Evolutionary conservation across 2,113 vertebrate species (phyloP).

Genomic region (Panthera leo): DNA sequence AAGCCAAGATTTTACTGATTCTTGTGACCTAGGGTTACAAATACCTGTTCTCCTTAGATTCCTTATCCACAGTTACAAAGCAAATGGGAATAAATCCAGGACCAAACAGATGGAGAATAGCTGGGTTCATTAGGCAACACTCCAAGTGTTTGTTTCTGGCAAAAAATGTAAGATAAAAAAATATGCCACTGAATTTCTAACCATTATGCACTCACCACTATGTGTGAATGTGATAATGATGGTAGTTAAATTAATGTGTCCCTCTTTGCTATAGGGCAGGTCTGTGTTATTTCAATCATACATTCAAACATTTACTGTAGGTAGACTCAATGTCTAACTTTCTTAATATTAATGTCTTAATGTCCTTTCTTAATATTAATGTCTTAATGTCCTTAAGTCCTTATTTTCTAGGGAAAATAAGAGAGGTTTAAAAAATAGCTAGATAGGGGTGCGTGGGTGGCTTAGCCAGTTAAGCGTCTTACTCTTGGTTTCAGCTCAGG

Average conservation of each 20-base stretch:
- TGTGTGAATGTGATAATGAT: not conserved
- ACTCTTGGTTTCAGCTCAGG: too few relatives aligned
- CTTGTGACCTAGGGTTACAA: not conserved
- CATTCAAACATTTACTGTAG: not conserved
- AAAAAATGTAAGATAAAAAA: slow-evolving; percentile 25
- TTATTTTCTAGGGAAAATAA: slow-evolving; percentile 28
- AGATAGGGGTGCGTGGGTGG: not conserved
- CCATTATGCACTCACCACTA: slow-evolving; percentile 7
- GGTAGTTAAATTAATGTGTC: not conserved
- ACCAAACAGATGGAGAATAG: slow-evolving; percentile 59
- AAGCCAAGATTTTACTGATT: slow-evolving; percentile 50
- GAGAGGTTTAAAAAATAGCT: not conserved
- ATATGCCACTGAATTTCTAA: slow-evolving; percentile 23
- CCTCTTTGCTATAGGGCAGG: not conserved
- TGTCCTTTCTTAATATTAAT: not conserved
- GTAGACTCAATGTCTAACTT: not conserved
- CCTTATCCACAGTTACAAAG: not conserved
- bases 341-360: not conserved
- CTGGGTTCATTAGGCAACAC: slow-evolving; percentile 63
- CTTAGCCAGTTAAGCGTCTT: too few relatives aligned
- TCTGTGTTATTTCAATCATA: slow-evolving; percentile 29
- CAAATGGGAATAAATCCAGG: slow-evolving; percentile 17
- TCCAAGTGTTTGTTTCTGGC: slow-evolving; percentile 63
- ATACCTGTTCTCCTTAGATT: slow-evolving; percentile 22
- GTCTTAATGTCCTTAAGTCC: not conserved